Base-by-base conservation (phyloP, 1,140 invertebrate species). In the Drosophila lacertosa region DNA sequence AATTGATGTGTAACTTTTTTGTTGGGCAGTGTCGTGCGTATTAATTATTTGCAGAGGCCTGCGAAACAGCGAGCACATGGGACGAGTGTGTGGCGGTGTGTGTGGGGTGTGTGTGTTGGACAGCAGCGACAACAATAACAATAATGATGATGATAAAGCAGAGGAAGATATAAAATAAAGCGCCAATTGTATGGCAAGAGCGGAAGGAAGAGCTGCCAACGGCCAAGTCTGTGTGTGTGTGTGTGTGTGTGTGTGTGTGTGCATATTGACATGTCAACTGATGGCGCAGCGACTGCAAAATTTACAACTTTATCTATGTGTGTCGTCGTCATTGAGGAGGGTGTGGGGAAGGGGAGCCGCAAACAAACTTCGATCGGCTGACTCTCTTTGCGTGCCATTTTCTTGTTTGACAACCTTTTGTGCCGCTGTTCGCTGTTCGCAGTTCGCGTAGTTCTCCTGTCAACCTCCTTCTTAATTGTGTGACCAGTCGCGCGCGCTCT, bases 261-360 rank as follows among this genome's bases (percentile, higher is more conserved):
- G 53, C 53, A 51, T 88, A 86, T 86, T 86, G 82, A 86, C 81
- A 86, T 84, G 77, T 86, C 74, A 86, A 83, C 80, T 80, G 70
- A 66, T 62, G 71, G 66, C 57, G 47, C 53, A 33, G 71, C 29
- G 22, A 74, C 73, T 77, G 81, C 68, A 58, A 86, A 86, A 84
- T 82, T 77, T 88, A 88, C 77, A 88, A 88, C 83, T 88, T 88
- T 88, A 88, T 86, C 82, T 86, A 88, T 82, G 70, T 86, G 72
- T 84, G 81, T 60, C 78, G 78, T 74, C 74, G 33, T 42, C n/a
- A n/a, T n/a, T n/a, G n/a, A n/a, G 13, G 20, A 20, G 32, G 48
- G 40, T 20, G 29, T 24, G 11, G 26, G 53, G 13, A 24, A 10
- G 29, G 51, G 37, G 16, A 37, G 37, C 13, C 16, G 45, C 16